A percentile compares a stretch with the other conserved stretches of the same genome.
Conservation (phyloP, 2,888 invertebrate species). For the Cacoxenus indagator region DNA sequence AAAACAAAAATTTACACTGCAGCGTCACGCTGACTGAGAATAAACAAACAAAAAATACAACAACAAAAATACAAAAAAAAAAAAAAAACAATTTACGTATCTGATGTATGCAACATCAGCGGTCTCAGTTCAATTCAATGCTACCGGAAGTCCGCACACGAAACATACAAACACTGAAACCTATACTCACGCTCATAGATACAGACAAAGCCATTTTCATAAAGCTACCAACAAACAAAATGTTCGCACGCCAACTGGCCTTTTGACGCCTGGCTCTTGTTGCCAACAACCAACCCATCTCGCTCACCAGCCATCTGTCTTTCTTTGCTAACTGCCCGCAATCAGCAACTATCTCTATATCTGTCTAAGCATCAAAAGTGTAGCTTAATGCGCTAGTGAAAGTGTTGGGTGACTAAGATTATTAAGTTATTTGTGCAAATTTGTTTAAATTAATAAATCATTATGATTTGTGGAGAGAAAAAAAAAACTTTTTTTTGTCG, state of each 20-base stretch:
- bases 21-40: conserved; percentile 21
- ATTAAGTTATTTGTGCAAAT: not conserved
- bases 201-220: not conserved
- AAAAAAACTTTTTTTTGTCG: too few species aligned
- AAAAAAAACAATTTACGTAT: not conserved
- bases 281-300: not conserved
- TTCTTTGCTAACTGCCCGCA: not conserved
- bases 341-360: not conserved
- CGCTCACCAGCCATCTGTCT: too few species aligned
- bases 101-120: not conserved
- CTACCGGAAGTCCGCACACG: conserved; percentile 7
- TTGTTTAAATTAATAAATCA: not conserved
- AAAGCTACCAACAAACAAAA: not conserved
- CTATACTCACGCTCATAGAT: too few species aligned
- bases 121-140: not conserved
- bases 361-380: not conserved
- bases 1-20: not conserved
- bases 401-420: not conserved
- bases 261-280: not conserved
- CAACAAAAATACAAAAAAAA: not conserved
- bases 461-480: not conserved
- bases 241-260: not conserved
- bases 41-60: conserved; percentile 5
- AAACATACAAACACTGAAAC: too few species aligned
- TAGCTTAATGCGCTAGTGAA: not conserved